These are phyloP conservation scores for Chymomyza amoena DNA, from an alignment of 2,888 invertebrate genomes.

Conservation along the genomic window DNA sequence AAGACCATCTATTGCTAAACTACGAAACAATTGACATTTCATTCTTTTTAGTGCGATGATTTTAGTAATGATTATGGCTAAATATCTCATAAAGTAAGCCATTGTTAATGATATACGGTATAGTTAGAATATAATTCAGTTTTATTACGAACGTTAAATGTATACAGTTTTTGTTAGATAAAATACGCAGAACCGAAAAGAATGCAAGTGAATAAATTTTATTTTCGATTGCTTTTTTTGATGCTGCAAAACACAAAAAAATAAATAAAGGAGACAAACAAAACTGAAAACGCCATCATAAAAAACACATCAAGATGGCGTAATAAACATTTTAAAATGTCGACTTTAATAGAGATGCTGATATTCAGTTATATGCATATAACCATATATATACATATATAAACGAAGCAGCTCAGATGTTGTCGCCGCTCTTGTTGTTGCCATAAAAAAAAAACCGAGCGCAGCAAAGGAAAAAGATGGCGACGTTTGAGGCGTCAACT, in stretches of 20 bases:
- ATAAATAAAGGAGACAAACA: not conserved
- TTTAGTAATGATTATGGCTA: no score
- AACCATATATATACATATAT: not conserved
- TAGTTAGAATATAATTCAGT: not conserved
- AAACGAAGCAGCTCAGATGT: not conserved
- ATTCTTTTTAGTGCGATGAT: no score
- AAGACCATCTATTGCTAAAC: no score
- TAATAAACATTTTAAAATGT: slow-evolving; percentile 72
- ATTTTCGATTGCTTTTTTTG: not conserved
- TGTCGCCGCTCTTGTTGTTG: not conserved
- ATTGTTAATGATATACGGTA: not conserved
- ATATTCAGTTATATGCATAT: slow-evolving; percentile 17
- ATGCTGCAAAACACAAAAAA: slow-evolving; percentile 11
- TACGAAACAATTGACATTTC: no score
- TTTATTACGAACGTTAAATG: slow-evolving; percentile 9
- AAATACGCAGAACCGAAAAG: not conserved
- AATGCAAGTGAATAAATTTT: not conserved
- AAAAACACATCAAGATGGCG: slow-evolving; percentile 58
- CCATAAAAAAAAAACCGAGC: not conserved
- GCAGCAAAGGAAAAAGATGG: not conserved
- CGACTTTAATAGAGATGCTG: slow-evolving; percentile 59
- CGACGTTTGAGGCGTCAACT: not conserved
- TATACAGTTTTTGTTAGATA: not conserved
- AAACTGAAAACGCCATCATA: slow-evolving; percentile 32
- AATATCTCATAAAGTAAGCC: not conserved